These are phyloP conservation scores for Lophochroa leadbeateri DNA, from an alignment of 2,113 vertebrate species.

Conservation along the genomic window DNA sequence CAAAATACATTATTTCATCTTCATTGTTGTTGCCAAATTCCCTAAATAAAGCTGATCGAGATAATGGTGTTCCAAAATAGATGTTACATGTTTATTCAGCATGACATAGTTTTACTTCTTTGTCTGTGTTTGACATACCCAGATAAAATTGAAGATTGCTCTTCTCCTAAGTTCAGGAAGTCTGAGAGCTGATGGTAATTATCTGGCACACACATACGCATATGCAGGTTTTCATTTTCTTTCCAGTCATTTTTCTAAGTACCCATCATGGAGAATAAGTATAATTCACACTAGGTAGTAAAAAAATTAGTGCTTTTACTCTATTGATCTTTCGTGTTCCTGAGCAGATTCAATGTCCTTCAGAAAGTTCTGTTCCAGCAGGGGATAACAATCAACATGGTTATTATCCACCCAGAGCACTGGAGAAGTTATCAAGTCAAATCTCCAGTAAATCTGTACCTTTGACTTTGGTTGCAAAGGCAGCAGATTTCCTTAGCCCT, in stretches of 20 bases:
- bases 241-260: background rate
- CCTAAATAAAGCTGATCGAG: slow-evolving; percentile 42
- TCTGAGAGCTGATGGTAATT: background rate
- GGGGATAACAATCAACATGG: background rate
- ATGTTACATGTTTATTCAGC: slow-evolving; percentile 36
- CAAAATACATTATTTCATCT: slow-evolving; percentile 72
- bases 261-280: background rate
- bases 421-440: background rate
- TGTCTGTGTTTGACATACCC: background rate
- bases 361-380: background rate
- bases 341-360: background rate
- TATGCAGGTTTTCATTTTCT: background rate
- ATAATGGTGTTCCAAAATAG: slow-evolving; percentile 7
- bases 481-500: background rate
- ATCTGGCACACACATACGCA: background rate
- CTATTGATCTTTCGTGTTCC: background rate
- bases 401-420: background rate
- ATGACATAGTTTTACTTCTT: background rate
- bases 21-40: slow-evolving; percentile 51
- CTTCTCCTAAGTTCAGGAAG: background rate
- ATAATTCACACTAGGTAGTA: background rate
- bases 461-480: background rate
- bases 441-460: background rate
- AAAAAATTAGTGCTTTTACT: background rate
- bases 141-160: background rate